Base-by-base conservation (phyloP, 2,888 invertebrate species). In the Hecatera dysodea region DNA sequence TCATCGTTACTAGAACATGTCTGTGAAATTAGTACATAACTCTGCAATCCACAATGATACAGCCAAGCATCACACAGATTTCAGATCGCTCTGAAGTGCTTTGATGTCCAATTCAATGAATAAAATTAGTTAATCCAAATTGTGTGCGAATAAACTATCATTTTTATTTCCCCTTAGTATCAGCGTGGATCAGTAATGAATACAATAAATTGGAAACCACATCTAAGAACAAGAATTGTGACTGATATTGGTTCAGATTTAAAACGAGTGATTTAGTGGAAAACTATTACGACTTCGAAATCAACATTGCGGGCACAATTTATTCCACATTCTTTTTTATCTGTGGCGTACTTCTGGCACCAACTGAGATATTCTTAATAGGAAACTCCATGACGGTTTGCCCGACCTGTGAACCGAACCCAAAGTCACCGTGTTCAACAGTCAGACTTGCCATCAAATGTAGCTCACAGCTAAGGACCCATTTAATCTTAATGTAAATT, bases 1-100 rank as follows among this genome's bases (percentile, higher is more conserved):
- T 83, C 84, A 89, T 89, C 88, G 85, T 78, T 75, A 78, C 84
- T 83, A 81, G 82, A 84, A 83, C 80, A 44, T 59, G 44, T 12
- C 59, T 86, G 84, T 87, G 80, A 83, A 86, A 88, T 84, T 87
- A 88, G 67, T 68, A 71, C 63, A 75, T 52, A 61, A 39, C 29
- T 63, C 24, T 59, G 29, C 71, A 80, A 67, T 65, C 36, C 63
- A 22, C 72, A 78, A 69, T 82, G 86, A 83, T 86, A 75, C 50
- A 85, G 67, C 61, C 64, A 36, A 60, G 61, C 71, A 78, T 75
- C 67, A 64, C 44, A 82, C 72, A 68, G 50, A 59, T 46, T 59
- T 69, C 55, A 4, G 61, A 52, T 46, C 62, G 53, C 65, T 57
- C 36, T 66, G 12, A 27, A 60, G 42, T 29, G 69, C 81, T 82